These are phyloP conservation scores for Bombus vancouverensis DNA, from an alignment of 1,140 invertebrate species.

Conservation along the genomic window DNA sequence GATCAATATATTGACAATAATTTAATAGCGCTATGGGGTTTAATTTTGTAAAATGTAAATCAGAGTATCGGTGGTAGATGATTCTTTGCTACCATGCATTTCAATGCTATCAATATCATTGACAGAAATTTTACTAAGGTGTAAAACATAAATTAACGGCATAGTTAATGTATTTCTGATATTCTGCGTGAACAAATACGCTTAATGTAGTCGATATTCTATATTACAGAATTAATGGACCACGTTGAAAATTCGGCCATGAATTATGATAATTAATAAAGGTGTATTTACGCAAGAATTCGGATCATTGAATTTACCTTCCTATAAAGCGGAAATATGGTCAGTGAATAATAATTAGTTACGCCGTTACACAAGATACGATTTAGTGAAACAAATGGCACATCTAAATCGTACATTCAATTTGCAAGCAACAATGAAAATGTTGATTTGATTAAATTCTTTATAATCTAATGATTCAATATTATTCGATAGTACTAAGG, in stretches of 20 bases:
- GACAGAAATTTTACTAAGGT: not conserved
- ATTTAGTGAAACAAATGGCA: not conserved
- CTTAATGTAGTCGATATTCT: not conserved
- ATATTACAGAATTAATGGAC: not conserved
- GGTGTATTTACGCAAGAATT: not conserved
- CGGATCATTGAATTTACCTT: not conserved
- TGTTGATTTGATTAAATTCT: not conserved
- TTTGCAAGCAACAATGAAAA: not conserved
- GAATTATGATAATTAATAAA: slow-evolving; percentile 19
- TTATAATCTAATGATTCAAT: no score
- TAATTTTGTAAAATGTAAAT: not conserved
- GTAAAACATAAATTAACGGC: not conserved
- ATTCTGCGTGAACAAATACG: not conserved
- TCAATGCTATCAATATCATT: not conserved
- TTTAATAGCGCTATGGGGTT: not conserved
- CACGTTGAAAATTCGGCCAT: not conserved
- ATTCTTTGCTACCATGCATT: not conserved
- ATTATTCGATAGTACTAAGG: no score
- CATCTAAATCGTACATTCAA: not conserved
- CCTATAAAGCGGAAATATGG: not conserved
- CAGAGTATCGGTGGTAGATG: not conserved
- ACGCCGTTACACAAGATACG: not conserved
- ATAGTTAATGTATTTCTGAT: not conserved
- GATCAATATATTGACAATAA: not conserved
- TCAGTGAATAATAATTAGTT: slow-evolving; percentile 9